phyloP scores from a whole-genome alignment of 2,888 invertebrate species.

The Leucophenga maculata region DNA sequence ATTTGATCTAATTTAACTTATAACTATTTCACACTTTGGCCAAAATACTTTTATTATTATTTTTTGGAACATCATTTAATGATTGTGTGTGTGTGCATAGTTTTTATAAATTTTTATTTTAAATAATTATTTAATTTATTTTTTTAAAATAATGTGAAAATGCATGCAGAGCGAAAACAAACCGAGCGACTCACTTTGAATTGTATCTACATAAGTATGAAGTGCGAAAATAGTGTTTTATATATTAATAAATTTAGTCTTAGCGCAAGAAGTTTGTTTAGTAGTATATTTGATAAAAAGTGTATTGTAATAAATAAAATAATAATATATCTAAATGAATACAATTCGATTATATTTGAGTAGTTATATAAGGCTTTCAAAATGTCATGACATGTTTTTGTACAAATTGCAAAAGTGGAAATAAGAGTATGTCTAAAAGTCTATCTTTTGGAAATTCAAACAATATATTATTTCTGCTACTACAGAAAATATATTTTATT shows the following conservation, averaged over 20 bases:
- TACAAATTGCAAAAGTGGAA: no score
- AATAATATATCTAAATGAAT: neutral
- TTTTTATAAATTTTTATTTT: neutral
- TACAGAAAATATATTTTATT: no score
- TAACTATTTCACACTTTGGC: neutral
- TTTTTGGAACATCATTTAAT: neutral
- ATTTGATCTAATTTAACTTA: slow-evolving; percentile 2
- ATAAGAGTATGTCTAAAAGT: no score
- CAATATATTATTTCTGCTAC: no score
- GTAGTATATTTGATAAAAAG: slow-evolving; percentile 16
- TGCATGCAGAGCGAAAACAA: neutral
- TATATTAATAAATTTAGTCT: slow-evolving; percentile 3
- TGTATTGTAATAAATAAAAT: slow-evolving; percentile 14
- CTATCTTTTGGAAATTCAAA: no score
- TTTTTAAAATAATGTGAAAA: neutral
- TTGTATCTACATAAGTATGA: neutral
- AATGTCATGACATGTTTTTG: no score
- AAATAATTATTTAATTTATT: slow-evolving; percentile 8
- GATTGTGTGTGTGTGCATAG: slow-evolving; percentile 3
- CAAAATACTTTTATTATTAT: neutral
- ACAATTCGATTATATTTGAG: neutral
- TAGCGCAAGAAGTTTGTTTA: slow-evolving; percentile 6
- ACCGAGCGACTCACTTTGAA: neutral
- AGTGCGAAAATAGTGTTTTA: slow-evolving; percentile 18
- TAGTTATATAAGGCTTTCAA: no score